Evolutionary conservation across 2,888 invertebrate species (phyloP).

Genomic region (Chouioia cunea): DNA sequence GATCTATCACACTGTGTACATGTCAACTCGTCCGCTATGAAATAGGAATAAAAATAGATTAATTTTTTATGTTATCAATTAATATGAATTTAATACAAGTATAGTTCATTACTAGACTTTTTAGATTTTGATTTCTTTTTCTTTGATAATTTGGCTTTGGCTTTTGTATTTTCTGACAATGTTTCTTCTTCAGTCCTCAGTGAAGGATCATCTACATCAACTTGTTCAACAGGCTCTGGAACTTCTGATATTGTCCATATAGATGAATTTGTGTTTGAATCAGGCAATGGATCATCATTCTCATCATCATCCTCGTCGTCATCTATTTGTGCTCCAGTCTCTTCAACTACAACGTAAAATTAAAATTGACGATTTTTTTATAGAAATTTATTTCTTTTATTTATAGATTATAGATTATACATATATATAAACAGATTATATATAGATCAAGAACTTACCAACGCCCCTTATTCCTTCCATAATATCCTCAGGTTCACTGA

Average conservation of each 20-base stretch:
- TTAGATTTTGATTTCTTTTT: slow-evolving; percentile 59
- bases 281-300: slow-evolving; percentile 59
- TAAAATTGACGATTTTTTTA: slow-evolving; percentile 11
- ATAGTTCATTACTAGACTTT: slow-evolving; percentile 48
- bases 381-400: slow-evolving; percentile 4
- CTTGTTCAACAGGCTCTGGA: slow-evolving; percentile 50
- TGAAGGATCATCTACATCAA: too few relatives aligned
- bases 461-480: slow-evolving; percentile 87
- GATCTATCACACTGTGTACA: slow-evolving; percentile 80
- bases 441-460: slow-evolving; percentile 70
- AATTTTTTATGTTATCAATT: not conserved
- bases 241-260: slow-evolving; percentile 62
- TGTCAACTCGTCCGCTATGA: slow-evolving; percentile 66
- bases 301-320: slow-evolving; percentile 61
- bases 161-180: slow-evolving; percentile 55
- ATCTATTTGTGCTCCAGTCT: slow-evolving; percentile 67
- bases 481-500: slow-evolving; percentile 88
- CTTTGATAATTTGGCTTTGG: slow-evolving; percentile 56
- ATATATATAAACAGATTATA: not conserved
- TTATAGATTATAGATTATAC: slow-evolving; percentile 13
- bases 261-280: slow-evolving; percentile 55
- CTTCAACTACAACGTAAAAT: slow-evolving; percentile 57
- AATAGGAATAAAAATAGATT: slow-evolving; percentile 8
- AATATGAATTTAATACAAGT: not conserved
- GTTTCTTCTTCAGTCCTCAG: slow-evolving; percentile 46